Conservation (phyloP, 2,888 invertebrate genomes). For the Acronicta leporina region DNA sequence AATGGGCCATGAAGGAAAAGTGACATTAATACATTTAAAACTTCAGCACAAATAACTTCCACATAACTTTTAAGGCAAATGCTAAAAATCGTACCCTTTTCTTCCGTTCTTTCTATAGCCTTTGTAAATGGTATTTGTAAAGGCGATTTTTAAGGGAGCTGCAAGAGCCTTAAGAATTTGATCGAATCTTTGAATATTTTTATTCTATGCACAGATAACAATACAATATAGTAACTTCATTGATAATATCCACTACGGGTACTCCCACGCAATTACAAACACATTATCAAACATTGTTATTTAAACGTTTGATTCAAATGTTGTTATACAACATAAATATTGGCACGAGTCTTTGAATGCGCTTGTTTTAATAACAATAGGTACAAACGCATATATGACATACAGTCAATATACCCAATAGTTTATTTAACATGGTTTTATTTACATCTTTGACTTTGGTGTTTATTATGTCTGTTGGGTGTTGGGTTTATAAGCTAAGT, state of each 20-base stretch:
- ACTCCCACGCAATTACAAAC: conserved; percentile 19
- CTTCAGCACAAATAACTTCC: no score
- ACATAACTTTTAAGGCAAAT: no score
- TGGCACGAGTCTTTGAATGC: conserved; percentile 4
- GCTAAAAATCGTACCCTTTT: no score
- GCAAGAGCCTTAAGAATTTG: no score
- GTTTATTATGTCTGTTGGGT: not conserved
- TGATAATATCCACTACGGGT: not conserved
- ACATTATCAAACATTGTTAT: conserved; percentile 11
- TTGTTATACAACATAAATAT: conserved; percentile 16
- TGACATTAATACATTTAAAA: no score
- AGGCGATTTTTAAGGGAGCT: no score
- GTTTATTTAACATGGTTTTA: not conserved
- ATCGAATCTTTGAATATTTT: no score
- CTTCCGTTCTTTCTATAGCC: no score
- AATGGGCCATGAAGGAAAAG: no score
- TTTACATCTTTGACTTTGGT: not conserved
- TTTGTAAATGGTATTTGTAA: no score
- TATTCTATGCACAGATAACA: no score
- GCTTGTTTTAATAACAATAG: conserved; percentile 31
- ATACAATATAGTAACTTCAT: not conserved
- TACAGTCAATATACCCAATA: conserved; percentile 1
- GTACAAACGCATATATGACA: not conserved
- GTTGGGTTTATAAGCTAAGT: no score
- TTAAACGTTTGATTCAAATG: conserved; percentile 1